Conservation (phyloP, 2,113 vertebrate genomes). For the Podiceps cristatus region DNA sequence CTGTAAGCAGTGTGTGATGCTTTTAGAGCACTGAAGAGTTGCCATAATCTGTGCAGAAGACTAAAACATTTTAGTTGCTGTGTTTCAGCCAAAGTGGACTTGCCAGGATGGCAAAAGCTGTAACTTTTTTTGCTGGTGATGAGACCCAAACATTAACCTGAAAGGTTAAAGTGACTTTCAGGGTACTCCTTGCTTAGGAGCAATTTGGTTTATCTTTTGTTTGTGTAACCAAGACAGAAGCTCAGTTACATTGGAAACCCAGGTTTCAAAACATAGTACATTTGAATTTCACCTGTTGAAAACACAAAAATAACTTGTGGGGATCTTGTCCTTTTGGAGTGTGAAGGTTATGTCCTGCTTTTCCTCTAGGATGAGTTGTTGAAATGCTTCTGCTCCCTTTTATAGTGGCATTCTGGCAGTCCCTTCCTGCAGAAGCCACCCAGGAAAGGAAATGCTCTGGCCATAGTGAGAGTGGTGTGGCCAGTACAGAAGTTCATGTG, state of each 20-base stretch:
- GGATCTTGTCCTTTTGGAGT: background rate
- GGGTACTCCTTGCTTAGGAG: background rate
- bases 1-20: background rate
- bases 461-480: background rate
- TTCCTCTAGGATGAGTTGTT: background rate
- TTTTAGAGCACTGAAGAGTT: background rate
- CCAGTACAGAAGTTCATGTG: background rate
- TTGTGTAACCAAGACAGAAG: background rate
- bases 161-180: background rate
- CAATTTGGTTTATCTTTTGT: background rate
- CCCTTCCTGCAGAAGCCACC: background rate
- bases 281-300: background rate
- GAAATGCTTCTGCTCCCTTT: background rate
- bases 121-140: background rate
- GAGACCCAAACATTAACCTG: background rate
- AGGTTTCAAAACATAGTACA: background rate
- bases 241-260: background rate
- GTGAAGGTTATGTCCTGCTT: background rate
- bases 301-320: background rate
- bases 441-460: background rate
- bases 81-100: background rate
- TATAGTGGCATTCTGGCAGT: background rate
- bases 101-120: background rate
- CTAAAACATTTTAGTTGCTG: background rate
- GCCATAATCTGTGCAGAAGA: background rate